phyloP scores from a whole-genome alignment of 1,140 invertebrate species.

The Acyrthosiphon pisum region DNA sequence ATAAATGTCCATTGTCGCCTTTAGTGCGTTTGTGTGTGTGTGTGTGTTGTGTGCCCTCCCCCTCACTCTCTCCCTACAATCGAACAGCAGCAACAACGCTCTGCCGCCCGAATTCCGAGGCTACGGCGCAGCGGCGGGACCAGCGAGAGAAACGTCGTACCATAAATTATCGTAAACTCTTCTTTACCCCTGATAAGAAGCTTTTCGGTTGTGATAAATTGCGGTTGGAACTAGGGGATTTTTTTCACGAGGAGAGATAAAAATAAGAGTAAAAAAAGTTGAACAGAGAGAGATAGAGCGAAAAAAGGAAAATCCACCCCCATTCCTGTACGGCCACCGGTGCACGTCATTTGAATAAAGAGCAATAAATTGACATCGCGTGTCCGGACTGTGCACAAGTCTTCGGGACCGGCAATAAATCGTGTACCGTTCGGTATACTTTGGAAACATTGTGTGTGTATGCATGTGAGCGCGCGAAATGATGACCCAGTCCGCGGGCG shows the following conservation, averaged over 20 bases:
- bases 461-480: neutral
- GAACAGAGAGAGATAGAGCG: neutral
- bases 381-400: slow-evolving; percentile 45
- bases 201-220: slow-evolving; percentile 57
- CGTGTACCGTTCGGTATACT: slow-evolving; percentile 16
- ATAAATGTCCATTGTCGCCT: slow-evolving; percentile 49
- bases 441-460: slow-evolving; percentile 33
- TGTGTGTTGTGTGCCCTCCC: neutral
- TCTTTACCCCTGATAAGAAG: slow-evolving; percentile 45
- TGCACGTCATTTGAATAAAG: slow-evolving; percentile 56
- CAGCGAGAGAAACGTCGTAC: slow-evolving; percentile 25
- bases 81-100: slow-evolving; percentile 13
- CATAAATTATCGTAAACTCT: slow-evolving; percentile 55
- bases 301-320: slow-evolving; percentile 2
- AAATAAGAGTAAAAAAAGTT: slow-evolving; percentile 29
- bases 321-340: neutral
- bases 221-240: slow-evolving; percentile 47
- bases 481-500: neutral
- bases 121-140: neutral
- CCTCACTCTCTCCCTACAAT: neutral
- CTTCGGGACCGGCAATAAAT: slow-evolving; percentile 40
- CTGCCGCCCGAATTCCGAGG: slow-evolving; percentile 19
- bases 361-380: slow-evolving; percentile 57
- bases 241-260: slow-evolving; percentile 50
- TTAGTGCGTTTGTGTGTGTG: neutral